Base-by-base conservation (phyloP, 2,113 vertebrate genomes). In the Motacilla tschutschensis region DNA sequence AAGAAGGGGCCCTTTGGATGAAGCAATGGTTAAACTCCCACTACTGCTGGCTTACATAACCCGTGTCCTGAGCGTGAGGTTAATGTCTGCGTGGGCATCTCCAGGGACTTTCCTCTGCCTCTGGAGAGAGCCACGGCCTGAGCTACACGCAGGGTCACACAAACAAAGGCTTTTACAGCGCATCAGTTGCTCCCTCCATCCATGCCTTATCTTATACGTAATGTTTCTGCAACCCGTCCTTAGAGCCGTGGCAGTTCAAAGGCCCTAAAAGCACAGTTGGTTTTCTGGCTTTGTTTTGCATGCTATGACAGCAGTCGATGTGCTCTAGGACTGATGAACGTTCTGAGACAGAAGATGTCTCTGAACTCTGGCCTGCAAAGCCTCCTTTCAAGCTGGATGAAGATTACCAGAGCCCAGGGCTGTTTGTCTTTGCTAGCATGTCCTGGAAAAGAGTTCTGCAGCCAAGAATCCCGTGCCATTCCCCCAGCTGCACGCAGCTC, bases 331-430 rank as follows among this genome's bases (percentile, higher is more conserved):
- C 64, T 48, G 86, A 71, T 0, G 0, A 70, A 35, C 0, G 0
- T 57, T 82, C 66, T 70, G 93, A 47, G 31, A 44, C 1, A 0
- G 8, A 41, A 62, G 59, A 73, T 51, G 29, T 86, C 66, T 55
- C 78, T 77, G 75, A 77, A 51, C 84, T 86, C 53, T 63, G 67
- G 33, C 59, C 80, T 28, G 46, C 60, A 36, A 3, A 8, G 47
- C 51, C 48, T 87, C 69, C 72, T 86, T 92, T 88, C 81, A 70
- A 77, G 12, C 48, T 28, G 57, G 50, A 54, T 92, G 88, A 87
- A 67, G 70, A 74, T 79, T 60, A 47, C 58, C 88, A 85, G 90
- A 90, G 67, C 78, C 51, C 40, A 70, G 63, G 31, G 64, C 67
- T 70, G 60, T 82, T 91, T 55, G n/a, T 54, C 75, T 84, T 82